Evolutionary conservation across 2,797 vertebrate genomes (phyloP).

Genomic region (Sebastes matsubarae): DNA sequence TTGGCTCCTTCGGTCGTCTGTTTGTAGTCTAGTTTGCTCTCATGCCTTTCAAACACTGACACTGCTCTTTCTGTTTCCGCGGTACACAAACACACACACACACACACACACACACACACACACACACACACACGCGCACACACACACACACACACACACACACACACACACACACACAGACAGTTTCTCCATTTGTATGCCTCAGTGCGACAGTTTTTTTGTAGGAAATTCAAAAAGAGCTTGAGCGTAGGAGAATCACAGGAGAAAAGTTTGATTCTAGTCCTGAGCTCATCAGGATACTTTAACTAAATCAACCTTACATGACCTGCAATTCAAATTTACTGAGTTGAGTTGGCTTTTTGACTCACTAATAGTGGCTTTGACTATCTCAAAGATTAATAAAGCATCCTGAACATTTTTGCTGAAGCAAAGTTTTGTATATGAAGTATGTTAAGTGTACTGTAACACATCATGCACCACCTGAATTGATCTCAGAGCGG

Average conservation of each 20-base stretch:
- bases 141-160: background rate
- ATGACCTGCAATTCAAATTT: background rate
- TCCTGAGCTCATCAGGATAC: background rate
- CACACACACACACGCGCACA: background rate
- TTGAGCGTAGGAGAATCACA: background rate
- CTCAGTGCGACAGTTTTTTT: background rate
- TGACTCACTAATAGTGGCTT: background rate
- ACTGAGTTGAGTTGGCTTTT: background rate
- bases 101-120: no score
- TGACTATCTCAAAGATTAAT: background rate
- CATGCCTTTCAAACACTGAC: conserved; percentile 16
- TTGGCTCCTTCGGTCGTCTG: conserved; percentile 39
- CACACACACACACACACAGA: background rate
- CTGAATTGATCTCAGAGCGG: background rate
- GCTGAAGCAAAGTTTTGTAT: background rate
- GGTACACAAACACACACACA: background rate
- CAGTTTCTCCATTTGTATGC: background rate
- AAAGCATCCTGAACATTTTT: background rate
- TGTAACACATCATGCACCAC: background rate
- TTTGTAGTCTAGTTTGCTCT: conserved; percentile 30
- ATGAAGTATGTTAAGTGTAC: background rate
- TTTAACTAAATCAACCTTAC: background rate
- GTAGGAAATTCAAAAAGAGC: background rate
- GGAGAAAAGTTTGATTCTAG: background rate
- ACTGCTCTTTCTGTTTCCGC: conserved; percentile 24